These are phyloP conservation scores for Poliocrania exsul DNA, from an alignment of 2,797 vertebrate genomes.

Conservation along the genomic window DNA sequence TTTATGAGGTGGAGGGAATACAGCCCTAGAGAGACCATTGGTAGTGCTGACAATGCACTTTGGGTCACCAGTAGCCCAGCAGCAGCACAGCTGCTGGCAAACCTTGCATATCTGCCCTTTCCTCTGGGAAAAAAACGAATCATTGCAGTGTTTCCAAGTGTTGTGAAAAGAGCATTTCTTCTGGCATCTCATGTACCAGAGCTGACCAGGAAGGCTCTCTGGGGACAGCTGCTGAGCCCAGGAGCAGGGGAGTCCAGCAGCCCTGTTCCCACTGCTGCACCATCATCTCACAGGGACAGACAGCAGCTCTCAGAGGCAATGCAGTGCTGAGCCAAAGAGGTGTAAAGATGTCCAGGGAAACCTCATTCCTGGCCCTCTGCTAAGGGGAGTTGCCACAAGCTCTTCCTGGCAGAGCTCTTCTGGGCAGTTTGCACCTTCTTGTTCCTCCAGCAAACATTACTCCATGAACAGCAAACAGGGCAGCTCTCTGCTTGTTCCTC, in stretches of 20 bases:
- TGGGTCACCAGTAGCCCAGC: neutral
- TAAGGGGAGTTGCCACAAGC: neutral
- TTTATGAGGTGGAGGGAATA: neutral
- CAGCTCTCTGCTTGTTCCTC: neutral
- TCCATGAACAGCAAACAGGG: neutral
- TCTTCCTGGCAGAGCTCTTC: neutral
- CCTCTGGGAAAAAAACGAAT: neutral
- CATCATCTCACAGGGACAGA: rapidly evolving
- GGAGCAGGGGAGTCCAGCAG: neutral
- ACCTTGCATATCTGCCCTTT: neutral
- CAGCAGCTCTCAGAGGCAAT: neutral
- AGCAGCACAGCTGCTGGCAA: neutral
- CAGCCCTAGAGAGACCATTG: neutral
- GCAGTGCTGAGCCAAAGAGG: rapidly evolving
- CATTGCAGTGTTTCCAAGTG: neutral
- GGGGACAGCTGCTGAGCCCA: neutral
- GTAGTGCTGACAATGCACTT: neutral
- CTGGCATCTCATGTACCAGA: rapidly evolving
- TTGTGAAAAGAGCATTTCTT: neutral
- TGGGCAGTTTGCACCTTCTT: neutral
- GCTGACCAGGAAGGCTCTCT: neutral
- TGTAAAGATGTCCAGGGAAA: neutral
- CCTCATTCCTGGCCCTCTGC: neutral
- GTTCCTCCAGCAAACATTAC: neutral
- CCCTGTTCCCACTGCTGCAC: neutral